Evolutionary conservation across 2,888 invertebrate genomes (phyloP), one percentile per base, ranked within the genome.

Genomic region (Pharmacophagus antenor): DNA sequence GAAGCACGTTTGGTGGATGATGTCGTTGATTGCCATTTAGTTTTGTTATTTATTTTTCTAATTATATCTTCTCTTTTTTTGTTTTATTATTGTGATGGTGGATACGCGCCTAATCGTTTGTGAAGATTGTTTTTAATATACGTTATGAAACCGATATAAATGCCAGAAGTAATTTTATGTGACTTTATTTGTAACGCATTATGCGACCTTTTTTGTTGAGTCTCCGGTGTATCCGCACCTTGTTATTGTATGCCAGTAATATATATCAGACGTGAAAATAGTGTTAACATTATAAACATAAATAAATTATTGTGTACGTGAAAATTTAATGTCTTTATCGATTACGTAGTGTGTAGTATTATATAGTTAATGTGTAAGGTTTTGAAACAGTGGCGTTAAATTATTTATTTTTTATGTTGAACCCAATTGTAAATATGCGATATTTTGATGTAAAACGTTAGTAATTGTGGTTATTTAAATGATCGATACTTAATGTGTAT

Each of bases 391-490:
- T 82, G 83, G 70, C 76, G 82, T 88, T 89, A 88, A 87, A 88
- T 90, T 89, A 90, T 90, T 89, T 90, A 90, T 90, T 89, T 37
- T 85, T 85, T 87, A 89, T 86, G 90, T 90, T 90, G 88, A 84
- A 82, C 80, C 81, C 79, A 74, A 64, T 66, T 90, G 89, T 89
- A 88, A 84, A 89, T 89, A 89, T 65, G 79, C 82, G 80, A 85
- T 84, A 82, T 82, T 84, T 84, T 79, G 77, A 80, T 82, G 80
- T 85, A 85, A n/a, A 82, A 82, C 73, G 82, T 84, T 85, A 84
- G 84, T 76, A 74, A 71, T 84, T 82, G 84, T 84, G 86, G 84
- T 84, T 86, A 82, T 84, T 81, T 84, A 81, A 61, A 82, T 80
- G 76, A 79, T 78, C 70, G 80, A 84, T 80, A 81, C 65, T 71